Conservation (phyloP, 1,140 invertebrate genomes). For the Lordiphosa stackelbergi region DNA sequence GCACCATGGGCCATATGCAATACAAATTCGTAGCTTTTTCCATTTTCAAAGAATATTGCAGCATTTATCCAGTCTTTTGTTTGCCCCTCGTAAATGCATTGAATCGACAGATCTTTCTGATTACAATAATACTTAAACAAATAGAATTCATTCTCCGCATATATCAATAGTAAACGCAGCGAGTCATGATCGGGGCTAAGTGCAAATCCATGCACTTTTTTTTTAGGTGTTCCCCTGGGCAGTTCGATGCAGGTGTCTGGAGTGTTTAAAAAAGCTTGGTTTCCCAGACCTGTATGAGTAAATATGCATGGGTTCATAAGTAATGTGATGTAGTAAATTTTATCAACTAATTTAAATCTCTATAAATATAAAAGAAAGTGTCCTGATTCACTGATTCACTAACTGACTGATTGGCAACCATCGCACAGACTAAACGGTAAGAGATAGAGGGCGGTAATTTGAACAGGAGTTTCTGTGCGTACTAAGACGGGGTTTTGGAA, state of each 20-base stretch:
- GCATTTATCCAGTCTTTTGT: slow-evolving; percentile 69
- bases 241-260: slow-evolving; percentile 6
- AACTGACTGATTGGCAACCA: too few species aligned
- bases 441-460: too few species aligned
- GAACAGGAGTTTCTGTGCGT: too few species aligned
- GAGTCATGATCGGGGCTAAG: background rate
- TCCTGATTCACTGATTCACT: too few species aligned
- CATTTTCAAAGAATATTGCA: slow-evolving; percentile 38
- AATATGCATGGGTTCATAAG: background rate
- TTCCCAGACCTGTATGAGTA: slow-evolving; percentile 39
- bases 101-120: slow-evolving; percentile 13
- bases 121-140: slow-evolving; percentile 12
- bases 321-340: too few species aligned
- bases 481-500: too few species aligned
- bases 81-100: slow-evolving; percentile 42
- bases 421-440: too few species aligned
- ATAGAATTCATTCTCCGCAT: slow-evolving; percentile 49
- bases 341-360: too few species aligned
- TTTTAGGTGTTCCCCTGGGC: slow-evolving; percentile 13
- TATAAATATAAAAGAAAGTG: too few species aligned
- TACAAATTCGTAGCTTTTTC: slow-evolving; percentile 25
- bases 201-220: slow-evolving; percentile 48
- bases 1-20: slow-evolving; percentile 63
- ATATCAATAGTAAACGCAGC: slow-evolving; percentile 27
- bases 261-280: slow-evolving; percentile 23